These are phyloP conservation scores for Sialis lutaria DNA, from an alignment of 2,888 invertebrate genomes.

Conservation along the genomic window DNA sequence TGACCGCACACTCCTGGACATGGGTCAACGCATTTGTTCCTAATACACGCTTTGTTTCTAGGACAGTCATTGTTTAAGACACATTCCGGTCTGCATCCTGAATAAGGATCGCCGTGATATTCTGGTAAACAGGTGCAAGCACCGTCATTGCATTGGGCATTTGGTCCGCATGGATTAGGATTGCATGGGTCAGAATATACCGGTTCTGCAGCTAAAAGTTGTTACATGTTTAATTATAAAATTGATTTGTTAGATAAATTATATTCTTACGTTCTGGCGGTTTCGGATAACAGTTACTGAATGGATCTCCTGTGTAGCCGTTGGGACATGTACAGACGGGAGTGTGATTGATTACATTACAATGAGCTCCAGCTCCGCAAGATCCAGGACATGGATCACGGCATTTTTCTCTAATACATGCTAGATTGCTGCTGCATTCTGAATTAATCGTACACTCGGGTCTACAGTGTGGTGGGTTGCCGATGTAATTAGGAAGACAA, in stretches of 20 bases:
- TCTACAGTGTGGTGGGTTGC: slow-evolving; percentile 44
- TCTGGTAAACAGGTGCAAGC: slow-evolving; percentile 53
- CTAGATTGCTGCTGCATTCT: slow-evolving; percentile 37
- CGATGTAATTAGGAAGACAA: slow-evolving; percentile 37
- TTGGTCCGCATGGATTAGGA: slow-evolving; percentile 48
- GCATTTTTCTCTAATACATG: slow-evolving; percentile 38
- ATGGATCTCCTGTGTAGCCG: slow-evolving; percentile 45
- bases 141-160: slow-evolving; percentile 50
- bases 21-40: slow-evolving; percentile 60
- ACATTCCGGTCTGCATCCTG: slow-evolving; percentile 66
- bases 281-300: slow-evolving; percentile 32
- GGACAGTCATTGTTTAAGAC: slow-evolving; percentile 58
- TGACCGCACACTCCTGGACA: slow-evolving; percentile 63
- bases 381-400: slow-evolving; percentile 43
- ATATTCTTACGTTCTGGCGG: slow-evolving; percentile 26
- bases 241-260: slow-evolving; percentile 2
- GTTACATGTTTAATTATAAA: neutral
- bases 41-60: slow-evolving; percentile 47
- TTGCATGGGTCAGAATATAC: slow-evolving; percentile 26
- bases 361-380: slow-evolving; percentile 42
- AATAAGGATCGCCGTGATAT: slow-evolving; percentile 60
- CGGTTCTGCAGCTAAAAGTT: slow-evolving; percentile 17
- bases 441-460: slow-evolving; percentile 47
- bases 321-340: slow-evolving; percentile 46
- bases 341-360: slow-evolving; percentile 48